Evolutionary conservation across 2,113 vertebrate species (phyloP).

Genomic region (Indicator maculatus): DNA sequence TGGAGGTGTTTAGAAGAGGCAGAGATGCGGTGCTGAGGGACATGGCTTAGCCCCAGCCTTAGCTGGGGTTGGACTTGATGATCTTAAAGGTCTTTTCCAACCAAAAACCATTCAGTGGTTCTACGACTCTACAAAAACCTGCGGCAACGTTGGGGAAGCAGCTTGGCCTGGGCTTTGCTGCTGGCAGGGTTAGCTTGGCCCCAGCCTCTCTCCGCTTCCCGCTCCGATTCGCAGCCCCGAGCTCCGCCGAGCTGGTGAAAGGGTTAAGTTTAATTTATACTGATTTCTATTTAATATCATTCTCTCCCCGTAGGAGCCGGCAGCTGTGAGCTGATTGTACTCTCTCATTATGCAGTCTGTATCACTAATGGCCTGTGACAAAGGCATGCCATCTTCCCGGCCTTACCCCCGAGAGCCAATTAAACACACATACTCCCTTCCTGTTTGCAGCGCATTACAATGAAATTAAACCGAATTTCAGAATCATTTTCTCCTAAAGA

Average conservation of each 20-base stretch:
- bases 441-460: constrained; percentile 76
- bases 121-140: too few relatives aligned
- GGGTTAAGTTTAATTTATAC: constrained; percentile 80
- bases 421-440: constrained; percentile 81
- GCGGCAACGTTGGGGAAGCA: background rate
- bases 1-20: too few relatives aligned
- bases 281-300: constrained; percentile 79
- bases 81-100: too few relatives aligned
- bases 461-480: constrained; percentile 81
- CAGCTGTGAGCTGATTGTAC: constrained; percentile 89
- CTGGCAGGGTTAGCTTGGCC: background rate
- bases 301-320: constrained; percentile 76
- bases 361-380: constrained; percentile 95
- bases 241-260: constrained; percentile 41
- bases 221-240: background rate
- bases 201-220: background rate
- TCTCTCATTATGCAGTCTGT: constrained; percentile 88
- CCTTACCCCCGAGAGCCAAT: constrained; percentile 91
- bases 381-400: constrained; percentile 87
- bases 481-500: constrained; percentile 80
- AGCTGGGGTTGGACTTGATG: too few relatives aligned
- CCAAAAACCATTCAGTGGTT: too few relatives aligned
- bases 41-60: too few relatives aligned
- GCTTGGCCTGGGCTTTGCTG: accelerated
- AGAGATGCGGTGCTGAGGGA: too few relatives aligned